A percentile compares a stretch with the other conserved stretches of the same genome.
phyloP scores from a whole-genome alignment of 2,113 vertebrate species.

The Ophiodon elongatus region DNA sequence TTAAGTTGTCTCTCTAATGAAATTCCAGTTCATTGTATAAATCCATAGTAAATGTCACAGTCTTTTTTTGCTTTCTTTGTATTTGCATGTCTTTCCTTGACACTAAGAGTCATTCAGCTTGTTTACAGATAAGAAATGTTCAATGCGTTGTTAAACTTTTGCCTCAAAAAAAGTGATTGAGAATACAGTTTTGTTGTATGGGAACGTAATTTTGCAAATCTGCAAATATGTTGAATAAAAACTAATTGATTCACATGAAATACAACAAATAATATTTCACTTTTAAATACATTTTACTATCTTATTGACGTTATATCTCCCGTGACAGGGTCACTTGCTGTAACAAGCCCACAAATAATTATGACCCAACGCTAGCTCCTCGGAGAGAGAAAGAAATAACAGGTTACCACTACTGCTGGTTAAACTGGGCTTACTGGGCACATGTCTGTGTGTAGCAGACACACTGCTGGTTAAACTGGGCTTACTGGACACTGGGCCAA shows the following conservation, averaged over 20 bases:
- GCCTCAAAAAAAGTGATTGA: too few species aligned
- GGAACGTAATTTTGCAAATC: too few species aligned
- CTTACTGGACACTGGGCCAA: neutral
- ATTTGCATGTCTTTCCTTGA: slow-evolving; percentile 1
- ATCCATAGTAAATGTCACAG: slow-evolving; percentile 48
- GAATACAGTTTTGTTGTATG: too few species aligned
- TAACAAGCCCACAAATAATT: too few species aligned
- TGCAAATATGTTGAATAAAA: too few species aligned
- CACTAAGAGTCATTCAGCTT: slow-evolving; percentile 32
- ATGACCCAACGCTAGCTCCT: too few species aligned
- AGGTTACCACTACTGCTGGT: neutral
- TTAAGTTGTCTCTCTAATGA: slow-evolving; percentile 20
- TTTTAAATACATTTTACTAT: too few species aligned
- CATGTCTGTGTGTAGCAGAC: neutral
- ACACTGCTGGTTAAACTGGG: neutral
- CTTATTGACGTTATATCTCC: too few species aligned
- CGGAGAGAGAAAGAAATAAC: neutral
- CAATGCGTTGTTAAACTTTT: too few species aligned
- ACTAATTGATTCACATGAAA: too few species aligned
- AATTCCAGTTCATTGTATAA: slow-evolving; percentile 7
- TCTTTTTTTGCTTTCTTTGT: slow-evolving; percentile 29
- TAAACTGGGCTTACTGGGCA: neutral
- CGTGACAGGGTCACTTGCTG: too few species aligned
- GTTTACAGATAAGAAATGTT: slow-evolving; percentile 6
- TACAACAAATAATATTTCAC: too few species aligned